These are phyloP conservation scores for Drosophila engyochracea DNA, from an alignment of 2,888 invertebrate genomes.

Conservation along the genomic window DNA sequence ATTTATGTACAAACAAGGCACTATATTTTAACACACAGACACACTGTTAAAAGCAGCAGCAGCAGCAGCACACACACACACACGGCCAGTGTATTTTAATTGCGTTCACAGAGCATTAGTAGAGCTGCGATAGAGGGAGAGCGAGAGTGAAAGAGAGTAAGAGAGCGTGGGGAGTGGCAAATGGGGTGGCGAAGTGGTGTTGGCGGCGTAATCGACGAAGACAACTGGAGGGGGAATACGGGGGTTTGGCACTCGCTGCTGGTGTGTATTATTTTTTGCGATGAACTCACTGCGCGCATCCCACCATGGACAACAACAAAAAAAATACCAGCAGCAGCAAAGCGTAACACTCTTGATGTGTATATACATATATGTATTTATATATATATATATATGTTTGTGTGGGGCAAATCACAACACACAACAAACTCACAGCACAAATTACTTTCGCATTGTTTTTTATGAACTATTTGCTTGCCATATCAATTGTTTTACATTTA, in stretches of 20 bases:
- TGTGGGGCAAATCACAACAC: slow-evolving; percentile 36
- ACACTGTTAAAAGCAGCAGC: slow-evolving; percentile 16
- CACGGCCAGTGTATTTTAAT: slow-evolving; percentile 65
- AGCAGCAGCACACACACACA: slow-evolving; percentile 29
- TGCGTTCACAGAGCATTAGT: slow-evolving; percentile 65
- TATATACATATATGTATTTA: slow-evolving; percentile 8
- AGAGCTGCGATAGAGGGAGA: slow-evolving; percentile 24
- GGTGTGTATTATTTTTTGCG: slow-evolving; percentile 81
- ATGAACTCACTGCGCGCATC: slow-evolving; percentile 81
- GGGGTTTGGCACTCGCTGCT: slow-evolving; percentile 34
- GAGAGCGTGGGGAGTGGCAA: slow-evolving; percentile 55
- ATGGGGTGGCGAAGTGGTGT: slow-evolving; percentile 51
- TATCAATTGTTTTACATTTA: slow-evolving; percentile 38
- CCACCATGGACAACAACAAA: slow-evolving; percentile 58
- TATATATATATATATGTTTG: slow-evolving; percentile 13
- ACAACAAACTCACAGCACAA: slow-evolving; percentile 39
- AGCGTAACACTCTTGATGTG: slow-evolving; percentile 47
- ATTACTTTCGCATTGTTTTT: slow-evolving; percentile 58
- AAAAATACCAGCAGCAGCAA: slow-evolving; percentile 36
- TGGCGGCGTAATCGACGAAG: slow-evolving; percentile 33
- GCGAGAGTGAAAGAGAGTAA: slow-evolving; percentile 1
- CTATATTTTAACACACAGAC: slow-evolving; percentile 67
- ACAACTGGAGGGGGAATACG: not conserved
- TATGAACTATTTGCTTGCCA: slow-evolving; percentile 20
- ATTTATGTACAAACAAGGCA: slow-evolving; percentile 78